Evolutionary conservation across 2,888 invertebrate species (phyloP).

Genomic region (Apocheima hispidaria): DNA sequence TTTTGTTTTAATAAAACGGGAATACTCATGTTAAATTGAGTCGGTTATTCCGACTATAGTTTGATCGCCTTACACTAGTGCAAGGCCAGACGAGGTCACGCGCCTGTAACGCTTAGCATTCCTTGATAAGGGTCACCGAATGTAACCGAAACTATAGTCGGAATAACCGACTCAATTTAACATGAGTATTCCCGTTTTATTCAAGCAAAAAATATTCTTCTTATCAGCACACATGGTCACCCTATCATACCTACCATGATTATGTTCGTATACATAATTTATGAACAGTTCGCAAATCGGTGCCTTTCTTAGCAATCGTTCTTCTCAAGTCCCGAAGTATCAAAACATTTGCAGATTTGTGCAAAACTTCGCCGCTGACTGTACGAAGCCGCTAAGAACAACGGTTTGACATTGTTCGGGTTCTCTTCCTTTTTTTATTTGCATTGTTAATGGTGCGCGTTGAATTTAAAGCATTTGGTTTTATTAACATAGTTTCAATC

Average conservation of each 20-base stretch:
- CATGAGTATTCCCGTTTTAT: no score
- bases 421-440: slow-evolving; percentile 12
- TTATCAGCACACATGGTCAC: slow-evolving; percentile 1
- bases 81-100: no score
- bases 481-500: slow-evolving; percentile 8
- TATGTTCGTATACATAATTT: slow-evolving; percentile 17
- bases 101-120: no score
- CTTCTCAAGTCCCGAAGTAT: slow-evolving; percentile 1
- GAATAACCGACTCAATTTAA: no score
- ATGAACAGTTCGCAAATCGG: slow-evolving; percentile 23
- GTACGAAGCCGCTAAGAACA: slow-evolving; percentile 17
- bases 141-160: no score
- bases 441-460: slow-evolving; percentile 8
- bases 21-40: no score
- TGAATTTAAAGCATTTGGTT: slow-evolving; percentile 1
- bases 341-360: not conserved
- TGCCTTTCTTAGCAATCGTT: slow-evolving; percentile 4
- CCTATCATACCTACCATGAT: slow-evolving; percentile 7
- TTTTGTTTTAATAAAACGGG: no score
- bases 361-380: slow-evolving; percentile 9
- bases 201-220: not conserved
- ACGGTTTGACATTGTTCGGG: not conserved
- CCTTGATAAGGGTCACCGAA: no score
- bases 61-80: no score
- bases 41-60: no score